Evolutionary conservation across 2,797 vertebrate species (phyloP).

Genomic region (Chaetophractus vellerosus): DNA sequence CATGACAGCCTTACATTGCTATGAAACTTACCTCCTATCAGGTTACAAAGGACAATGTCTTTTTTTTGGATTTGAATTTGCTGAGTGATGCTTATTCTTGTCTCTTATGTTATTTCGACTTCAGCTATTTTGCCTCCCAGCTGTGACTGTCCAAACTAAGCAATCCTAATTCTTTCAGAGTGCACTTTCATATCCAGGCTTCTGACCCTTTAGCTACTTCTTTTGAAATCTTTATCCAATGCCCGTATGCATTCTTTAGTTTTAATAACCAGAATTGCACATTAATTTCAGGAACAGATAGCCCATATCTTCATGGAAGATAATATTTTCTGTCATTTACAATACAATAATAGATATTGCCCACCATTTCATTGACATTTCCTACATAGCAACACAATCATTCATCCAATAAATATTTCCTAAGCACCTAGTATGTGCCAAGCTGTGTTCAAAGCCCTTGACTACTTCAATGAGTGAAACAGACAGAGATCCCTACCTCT

Average conservation of each 20-base stretch:
- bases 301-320: background rate
- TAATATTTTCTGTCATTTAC: background rate
- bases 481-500: background rate
- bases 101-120: background rate
- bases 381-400: background rate
- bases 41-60: background rate
- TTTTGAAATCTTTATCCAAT: background rate
- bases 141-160: background rate
- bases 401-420: background rate
- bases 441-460: background rate
- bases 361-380: background rate
- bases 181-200: background rate
- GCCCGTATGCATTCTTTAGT: background rate
- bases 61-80: background rate
- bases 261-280: background rate
- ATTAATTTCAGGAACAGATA: background rate
- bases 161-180: background rate
- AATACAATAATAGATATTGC: background rate
- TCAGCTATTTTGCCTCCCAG: background rate
- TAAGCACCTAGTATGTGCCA: background rate
- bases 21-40: background rate
- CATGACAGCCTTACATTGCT: background rate
- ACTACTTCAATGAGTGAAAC: background rate
- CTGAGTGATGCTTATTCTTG: background rate
- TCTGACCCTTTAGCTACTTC: background rate